Conservation (phyloP, 2,888 invertebrate genomes). For the Siphonodentalium dalli region DNA sequence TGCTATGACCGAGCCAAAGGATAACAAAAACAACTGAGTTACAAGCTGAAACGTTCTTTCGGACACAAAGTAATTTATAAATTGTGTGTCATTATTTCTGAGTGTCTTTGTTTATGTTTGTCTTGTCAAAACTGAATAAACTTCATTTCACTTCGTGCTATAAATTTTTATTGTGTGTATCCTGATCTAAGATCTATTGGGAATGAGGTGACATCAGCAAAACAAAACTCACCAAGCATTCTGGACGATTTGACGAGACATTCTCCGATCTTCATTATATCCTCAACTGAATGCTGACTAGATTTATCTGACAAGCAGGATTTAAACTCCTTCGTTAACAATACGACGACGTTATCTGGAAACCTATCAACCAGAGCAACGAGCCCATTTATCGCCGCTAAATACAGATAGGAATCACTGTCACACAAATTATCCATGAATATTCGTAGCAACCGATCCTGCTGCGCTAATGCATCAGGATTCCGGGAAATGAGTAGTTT, state of each 20-base stretch:
- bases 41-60: no score
- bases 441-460: constrained; percentile 72
- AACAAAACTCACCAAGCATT: constrained; percentile 71
- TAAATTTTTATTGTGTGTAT: no score
- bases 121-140: no score
- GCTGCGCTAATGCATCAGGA: constrained; percentile 69
- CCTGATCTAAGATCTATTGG: no score
- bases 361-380: constrained; percentile 74
- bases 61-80: no score
- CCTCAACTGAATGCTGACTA: constrained; percentile 43
- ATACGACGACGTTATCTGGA: constrained; percentile 75
- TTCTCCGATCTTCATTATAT: constrained; percentile 82
- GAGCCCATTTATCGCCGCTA: constrained; percentile 79
- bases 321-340: constrained; percentile 76
- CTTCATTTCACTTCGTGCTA: no score
- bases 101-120: no score
- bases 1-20: no score
- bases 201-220: constrained; percentile 75
- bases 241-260: constrained; percentile 77
- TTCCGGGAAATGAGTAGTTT: constrained; percentile 77
- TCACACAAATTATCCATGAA: constrained; percentile 81
- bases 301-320: background rate
- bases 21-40: no score
- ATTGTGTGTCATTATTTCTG: no score
- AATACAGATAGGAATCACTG: constrained; percentile 82